Evolutionary conservation across 2,888 invertebrate genomes (phyloP), one percentile per base, ranked within the genome.

Genomic region (Cosmia trapezina): DNA sequence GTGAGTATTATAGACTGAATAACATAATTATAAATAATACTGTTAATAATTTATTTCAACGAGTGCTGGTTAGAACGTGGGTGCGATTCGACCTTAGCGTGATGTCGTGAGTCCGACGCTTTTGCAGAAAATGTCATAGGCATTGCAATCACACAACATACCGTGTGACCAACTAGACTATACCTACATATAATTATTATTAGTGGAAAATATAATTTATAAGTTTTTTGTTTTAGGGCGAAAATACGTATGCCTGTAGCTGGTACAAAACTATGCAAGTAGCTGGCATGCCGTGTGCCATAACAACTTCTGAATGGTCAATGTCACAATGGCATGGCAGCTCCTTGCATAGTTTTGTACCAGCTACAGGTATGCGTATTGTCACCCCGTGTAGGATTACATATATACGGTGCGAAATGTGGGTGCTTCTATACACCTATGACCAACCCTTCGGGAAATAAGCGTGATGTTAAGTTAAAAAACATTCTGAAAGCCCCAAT

Each of bases 1-100:
- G 56, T 66, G 56, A 49, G 56, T 56, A 63, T 14, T 59, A 61
- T 33, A 60, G 57, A 57, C 61, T 62, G 56, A 79, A 67, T 66
- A 76, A 81, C 41, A 53, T 80, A 70, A 61, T 76, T 81, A 72
- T 51, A 70, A 73, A 82, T 63, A 76, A 57, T 73, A 62, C 53
- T n/a, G 72, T 63, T 72, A 73, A 62, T 76, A 80, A 73, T 76
- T 81, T 73, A 77, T 69, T 72, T 80, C 22, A 80, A 78, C 82
- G 66, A 75, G 72, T 68, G 47, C 66, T 70, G 22, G 71, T 76
- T 74, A 81, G 75, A 65, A 76, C 57, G 66, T 82, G 78, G 84
- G 83, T 66, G 80, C 84, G 91, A 80, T 67, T 70, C 86, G 91
- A 92, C 93, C 93, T 93, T 94, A 90, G 92, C 93, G 92, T 93